Percentiles rank a stretch among this genome's conserved stretches.
These are phyloP conservation scores for Apostichopus leukothele DNA, from an alignment of 53 echinoderm and acorn worm species.

Conservation along the genomic window DNA sequence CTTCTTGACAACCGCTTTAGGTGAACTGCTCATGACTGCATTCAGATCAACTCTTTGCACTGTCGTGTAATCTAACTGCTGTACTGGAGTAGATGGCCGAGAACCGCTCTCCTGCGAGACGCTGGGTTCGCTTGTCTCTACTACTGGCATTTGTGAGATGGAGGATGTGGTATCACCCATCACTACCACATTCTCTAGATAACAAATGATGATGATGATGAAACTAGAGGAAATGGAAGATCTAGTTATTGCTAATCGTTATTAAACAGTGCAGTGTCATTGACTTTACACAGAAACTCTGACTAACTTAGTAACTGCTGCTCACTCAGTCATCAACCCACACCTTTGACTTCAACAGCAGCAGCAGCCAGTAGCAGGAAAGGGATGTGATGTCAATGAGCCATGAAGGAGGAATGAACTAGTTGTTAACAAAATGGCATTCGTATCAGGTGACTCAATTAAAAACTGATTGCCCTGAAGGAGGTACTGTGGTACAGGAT, in stretches of 20 bases:
- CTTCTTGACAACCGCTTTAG: not conserved
- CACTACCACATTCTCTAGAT: slow-evolving; percentile 18
- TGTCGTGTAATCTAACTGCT: slow-evolving; percentile 74
- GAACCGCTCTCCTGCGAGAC: not conserved
- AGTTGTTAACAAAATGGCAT: slow-evolving; percentile 13
- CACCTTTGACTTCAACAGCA: not conserved
- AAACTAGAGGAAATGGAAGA: not conserved
- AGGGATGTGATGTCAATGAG: slow-evolving; percentile 24
- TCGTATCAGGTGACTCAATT: slow-evolving; percentile 42
- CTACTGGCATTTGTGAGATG: slow-evolving; percentile 1
- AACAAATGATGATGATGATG: not conserved
- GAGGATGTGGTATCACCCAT: slow-evolving; percentile 41
- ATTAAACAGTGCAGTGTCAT: not conserved
- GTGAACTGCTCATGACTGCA: slow-evolving; percentile 47
- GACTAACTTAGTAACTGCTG: not conserved
- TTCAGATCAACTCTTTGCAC: slow-evolving; percentile 77
- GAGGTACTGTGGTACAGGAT: not conserved
- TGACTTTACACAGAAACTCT: not conserved
- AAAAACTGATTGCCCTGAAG: slow-evolving; percentile 1
- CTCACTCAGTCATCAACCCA: slow-evolving; percentile 27
- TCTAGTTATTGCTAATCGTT: not conserved
- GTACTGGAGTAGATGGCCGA: slow-evolving; percentile 54
- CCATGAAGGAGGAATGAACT: slow-evolving; percentile 5
- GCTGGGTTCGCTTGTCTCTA: not conserved
- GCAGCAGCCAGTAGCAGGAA: not conserved